A percentile compares a stretch with the other conserved stretches of the same genome.
Evolutionary conservation across 1,140 invertebrate species (phyloP).

Genomic region (Sarcophaga peregrina): DNA sequence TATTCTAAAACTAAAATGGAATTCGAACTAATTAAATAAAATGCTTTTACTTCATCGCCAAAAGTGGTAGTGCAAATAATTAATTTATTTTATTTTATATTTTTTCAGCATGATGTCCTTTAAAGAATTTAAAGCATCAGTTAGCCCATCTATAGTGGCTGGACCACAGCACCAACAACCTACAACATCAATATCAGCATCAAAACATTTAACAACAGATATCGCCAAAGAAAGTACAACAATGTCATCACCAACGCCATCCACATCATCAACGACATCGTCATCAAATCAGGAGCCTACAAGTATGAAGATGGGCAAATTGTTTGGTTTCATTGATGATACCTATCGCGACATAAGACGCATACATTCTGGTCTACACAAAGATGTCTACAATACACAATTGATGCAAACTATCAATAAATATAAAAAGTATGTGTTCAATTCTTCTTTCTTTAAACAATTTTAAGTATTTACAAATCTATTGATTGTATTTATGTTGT

Average conservation of each 20-base stretch:
- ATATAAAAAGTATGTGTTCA: slow-evolving; percentile 21
- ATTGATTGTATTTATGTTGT: background rate
- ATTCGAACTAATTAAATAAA: no score
- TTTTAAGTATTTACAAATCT: background rate
- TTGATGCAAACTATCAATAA: slow-evolving; percentile 32
- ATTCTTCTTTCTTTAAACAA: background rate
- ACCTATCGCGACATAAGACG: slow-evolving; percentile 27
- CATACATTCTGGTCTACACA: background rate
- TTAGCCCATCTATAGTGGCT: background rate
- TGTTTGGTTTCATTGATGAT: slow-evolving; percentile 16
- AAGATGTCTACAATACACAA: background rate
- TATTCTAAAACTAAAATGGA: no score
- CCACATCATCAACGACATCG: background rate
- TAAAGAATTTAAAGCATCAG: slow-evolving; percentile 4
- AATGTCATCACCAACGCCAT: background rate
- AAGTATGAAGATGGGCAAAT: background rate
- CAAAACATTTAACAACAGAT: background rate
- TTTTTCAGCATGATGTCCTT: slow-evolving; percentile 12
- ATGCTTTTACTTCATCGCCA: no score
- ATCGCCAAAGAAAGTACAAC: background rate
- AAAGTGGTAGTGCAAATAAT: no score
- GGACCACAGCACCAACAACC: background rate
- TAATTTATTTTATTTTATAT: background rate
- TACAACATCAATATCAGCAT: background rate
- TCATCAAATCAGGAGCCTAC: background rate